Base-by-base conservation (phyloP, 2,888 invertebrate genomes). In the Dendrolimus houi region DNA sequence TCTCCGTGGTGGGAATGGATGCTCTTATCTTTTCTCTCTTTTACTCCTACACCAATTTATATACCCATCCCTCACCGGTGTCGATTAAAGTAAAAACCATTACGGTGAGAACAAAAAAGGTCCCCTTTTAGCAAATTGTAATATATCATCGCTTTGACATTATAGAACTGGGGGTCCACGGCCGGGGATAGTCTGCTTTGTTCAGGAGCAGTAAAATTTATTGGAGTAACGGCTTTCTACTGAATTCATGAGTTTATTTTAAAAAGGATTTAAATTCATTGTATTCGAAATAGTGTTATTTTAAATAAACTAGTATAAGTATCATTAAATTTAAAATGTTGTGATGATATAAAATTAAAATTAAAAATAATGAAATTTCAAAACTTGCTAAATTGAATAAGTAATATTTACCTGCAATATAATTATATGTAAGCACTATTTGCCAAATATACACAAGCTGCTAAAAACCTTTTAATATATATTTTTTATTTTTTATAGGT, bases 61-160 rank as follows among this genome's bases (percentile, higher is more conserved):
- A 74, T 77, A 60, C 59, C 55, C 56, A 53, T 72, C 72, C 71
- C 70, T 71, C 67, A 72, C 66, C 59, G 60, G 69, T 75, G 81
- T 78, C 88, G 88, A 89, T 89, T 87, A 86, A 85, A 85, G 78
- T 84, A 80, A 84, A 47, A 85, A 84, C 89, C 88, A 90, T 90
- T 90, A 89, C 84, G 73, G 65, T 65, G 83, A 87, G 89, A 89
- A 90, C 90, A 90, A 90, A 90, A 89, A 90, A 90, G 78, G 89
- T 86, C 87, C 90, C 90, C 90, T 88, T 85, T 86, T 83, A 87
- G 76, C 80, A 87, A 89, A 88, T 87, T 70, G 89, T 85, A 85
- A 90, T 90, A 86, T 87, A 90, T 90, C 90, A 90, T 90, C 87
- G 82, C 72, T 77, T 79, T 90, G 89, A 89, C 90, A 81, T 85